Base-by-base conservation (phyloP, 2,888 invertebrate genomes). In the Trachelus iudaicus region DNA sequence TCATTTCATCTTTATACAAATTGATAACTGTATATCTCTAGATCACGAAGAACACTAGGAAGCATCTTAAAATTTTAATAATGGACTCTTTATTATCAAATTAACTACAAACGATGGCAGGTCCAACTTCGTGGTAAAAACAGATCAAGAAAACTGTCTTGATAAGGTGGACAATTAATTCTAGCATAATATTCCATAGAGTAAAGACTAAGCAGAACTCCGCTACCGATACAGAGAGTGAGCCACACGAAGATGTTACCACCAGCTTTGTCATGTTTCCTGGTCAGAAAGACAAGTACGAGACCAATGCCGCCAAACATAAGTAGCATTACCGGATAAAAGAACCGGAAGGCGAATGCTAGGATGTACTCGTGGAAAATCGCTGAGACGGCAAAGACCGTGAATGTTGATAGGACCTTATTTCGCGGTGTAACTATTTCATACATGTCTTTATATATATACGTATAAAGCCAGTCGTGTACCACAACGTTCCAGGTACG, bases 401-500 rank as follows among this genome's bases (percentile, higher is more conserved):
- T 87, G 1, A 94, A 88, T 84, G 94, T 94, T 0, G 96, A 93
- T 0, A 94, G 81, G 0, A 90, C 69, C 75, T 92, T 93, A 77
- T 92, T 93, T 13, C 92, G 90, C 1, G 92, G 90, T 3, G 91
- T 89, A 0, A 94, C 79, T 33, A 92, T 84, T 75, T 92, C 92
- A 81, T 93, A 91, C 56, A 92, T 84, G 76, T 91, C 98, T 86
- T 94, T 95, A 92, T 97, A 98, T 79, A 99, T 93, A 91, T 98
- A 98, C 6, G 95, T 95, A 86, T 97, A 96, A 0, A 99, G 93
- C 98, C 98, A 99, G 84, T 98, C 97, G 90, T 98, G 97, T 0
- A 99, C 98, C 0, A 98, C 95, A 30, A 97, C 94, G 91, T 99
- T 99, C 99, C 99, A 99, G 6, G 96, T 96, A n/a, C 98, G 94